Base-by-base conservation (phyloP, 2,888 invertebrate genomes). In the Cataglyphis livida region DNA sequence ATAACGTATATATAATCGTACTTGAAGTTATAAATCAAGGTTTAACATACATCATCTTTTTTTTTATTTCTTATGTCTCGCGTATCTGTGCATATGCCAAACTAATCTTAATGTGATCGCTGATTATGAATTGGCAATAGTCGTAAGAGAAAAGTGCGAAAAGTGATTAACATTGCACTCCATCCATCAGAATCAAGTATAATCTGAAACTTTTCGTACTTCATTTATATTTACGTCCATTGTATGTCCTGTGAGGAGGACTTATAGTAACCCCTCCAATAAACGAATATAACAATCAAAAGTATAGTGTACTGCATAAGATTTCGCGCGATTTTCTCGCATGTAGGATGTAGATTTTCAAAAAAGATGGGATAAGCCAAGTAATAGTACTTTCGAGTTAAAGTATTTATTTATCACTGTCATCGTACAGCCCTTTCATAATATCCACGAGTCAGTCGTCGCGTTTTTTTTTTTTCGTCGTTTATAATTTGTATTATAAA, bases 321-420 rank as follows among this genome's bases (percentile, higher is more conserved):
- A 3, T 12, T 76, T 65, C n/a, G 51, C 18, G 18, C 7, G 28
- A 65, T 76, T 65, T 21, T 48, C 12, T 44, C 48, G 1, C 7
- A 5, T 21, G 9, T 54, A 9, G 18, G 4, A 65, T 28, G 28
- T 18, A 64, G 12, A 54, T 65, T 65, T 65, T 78, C 21, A 54
- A 41, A 71, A 78, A 54, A 83, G 71, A 83, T 54, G 78, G 85
- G 74, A 75, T 79, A 81, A 81, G 71, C 81, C 66, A 86, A 78
- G 62, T 81, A 84, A 82, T 84, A 84, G 65, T 71, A 65, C 87
- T 85, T 91, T 87, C 89, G 91, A 93, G 91, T 93, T 93, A 93
- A 92, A 92, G 88, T 93, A 93, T 93, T 93, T 93, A 93, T 93
- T 93, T 92, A 91, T 92, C 92, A 93, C 93, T 92, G 92, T 92